phyloP scores from a whole-genome alignment of 2,113 vertebrate species.

The Percina caprodes region DNA sequence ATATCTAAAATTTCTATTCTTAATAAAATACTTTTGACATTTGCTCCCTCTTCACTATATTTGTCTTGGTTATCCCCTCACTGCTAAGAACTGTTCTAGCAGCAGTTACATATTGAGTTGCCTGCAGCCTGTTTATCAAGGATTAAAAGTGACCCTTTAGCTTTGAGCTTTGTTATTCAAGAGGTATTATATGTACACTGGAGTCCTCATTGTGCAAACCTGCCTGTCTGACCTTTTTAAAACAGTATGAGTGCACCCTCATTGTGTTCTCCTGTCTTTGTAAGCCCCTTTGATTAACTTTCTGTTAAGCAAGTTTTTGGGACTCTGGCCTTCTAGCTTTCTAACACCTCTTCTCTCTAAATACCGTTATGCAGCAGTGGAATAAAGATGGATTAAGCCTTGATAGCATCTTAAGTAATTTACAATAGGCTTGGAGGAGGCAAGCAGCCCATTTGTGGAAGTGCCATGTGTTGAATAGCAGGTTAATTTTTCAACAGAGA shows the following conservation, averaged over 20 bases:
- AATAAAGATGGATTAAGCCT: conserved; percentile 92
- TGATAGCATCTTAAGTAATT: conserved; percentile 97
- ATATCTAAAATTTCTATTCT: conserved; percentile 25
- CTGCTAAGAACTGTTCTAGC: conserved; percentile 60
- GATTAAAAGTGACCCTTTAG: conserved; percentile 87
- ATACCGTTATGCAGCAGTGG: conserved; percentile 87
- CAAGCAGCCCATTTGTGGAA: conserved; percentile 89
- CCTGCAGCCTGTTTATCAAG: conserved; percentile 89
- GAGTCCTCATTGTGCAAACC: conserved; percentile 91
- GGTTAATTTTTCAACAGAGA: conserved; percentile 94
- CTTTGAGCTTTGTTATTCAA: conserved; percentile 80
- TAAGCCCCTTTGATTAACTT: conserved; percentile 92
- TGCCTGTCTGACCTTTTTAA: conserved; percentile 91
- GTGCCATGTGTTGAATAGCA: conserved; percentile 88
- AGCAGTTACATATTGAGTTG: conserved; percentile 84
- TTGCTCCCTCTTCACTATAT: conserved; percentile 49
- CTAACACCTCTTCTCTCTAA: conserved; percentile 79
- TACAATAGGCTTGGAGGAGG: conserved; percentile 91
- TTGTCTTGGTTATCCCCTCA: conserved; percentile 58
- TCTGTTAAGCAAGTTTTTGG: conserved; percentile 93
- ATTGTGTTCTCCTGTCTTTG: conserved; percentile 87
- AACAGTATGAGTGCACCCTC: conserved; percentile 88
- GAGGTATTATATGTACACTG: conserved; percentile 91
- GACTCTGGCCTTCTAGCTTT: conserved; percentile 71
- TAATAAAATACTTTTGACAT: conserved; percentile 50